Percentiles rank a stretch among this genome's conserved stretches.
These are phyloP conservation scores for Echiichthys vipera DNA, from an alignment of 2,797 vertebrate genomes.

Conservation along the genomic window DNA sequence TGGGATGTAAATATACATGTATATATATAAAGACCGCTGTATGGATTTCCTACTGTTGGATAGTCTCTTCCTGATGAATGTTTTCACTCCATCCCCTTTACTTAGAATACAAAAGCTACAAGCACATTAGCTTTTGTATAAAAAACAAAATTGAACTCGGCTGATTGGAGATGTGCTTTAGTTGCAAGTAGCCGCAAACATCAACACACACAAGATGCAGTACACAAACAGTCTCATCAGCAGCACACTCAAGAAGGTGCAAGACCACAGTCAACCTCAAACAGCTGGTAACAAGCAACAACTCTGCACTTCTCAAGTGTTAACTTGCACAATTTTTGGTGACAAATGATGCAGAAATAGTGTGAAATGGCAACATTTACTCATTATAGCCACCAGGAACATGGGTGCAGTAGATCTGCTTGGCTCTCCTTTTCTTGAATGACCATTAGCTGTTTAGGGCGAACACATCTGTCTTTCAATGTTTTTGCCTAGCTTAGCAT, in stretches of 20 bases:
- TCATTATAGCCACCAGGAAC: slow-evolving; percentile 52
- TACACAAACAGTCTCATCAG: slow-evolving; percentile 43
- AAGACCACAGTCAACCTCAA: slow-evolving; percentile 55
- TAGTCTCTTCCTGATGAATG: slow-evolving; percentile 68
- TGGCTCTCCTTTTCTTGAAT: slow-evolving; percentile 47
- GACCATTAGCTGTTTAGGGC: slow-evolving; percentile 64
- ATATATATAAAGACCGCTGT: slow-evolving; percentile 51
- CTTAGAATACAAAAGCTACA: slow-evolving; percentile 54
- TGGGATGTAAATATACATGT: slow-evolving; percentile 58
- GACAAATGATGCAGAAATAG: slow-evolving; percentile 68
- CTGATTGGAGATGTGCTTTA: slow-evolving; percentile 29
- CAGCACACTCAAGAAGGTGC: slow-evolving; percentile 40
- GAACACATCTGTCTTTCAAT: slow-evolving; percentile 68
- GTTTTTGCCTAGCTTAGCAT: slow-evolving; percentile 50
- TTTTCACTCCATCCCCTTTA: slow-evolving; percentile 57
- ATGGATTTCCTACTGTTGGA: slow-evolving; percentile 68
- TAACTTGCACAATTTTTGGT: slow-evolving; percentile 54
- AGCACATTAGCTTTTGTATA: slow-evolving; percentile 30
- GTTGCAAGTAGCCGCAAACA: slow-evolving; percentile 28
- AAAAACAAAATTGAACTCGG: slow-evolving; percentile 31
- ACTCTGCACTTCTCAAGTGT: slow-evolving; percentile 55
- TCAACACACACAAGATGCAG: slow-evolving; percentile 20
- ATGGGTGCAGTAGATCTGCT: slow-evolving; percentile 50
- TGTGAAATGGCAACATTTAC: slow-evolving; percentile 51
- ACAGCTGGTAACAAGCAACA: slow-evolving; percentile 60